These are phyloP conservation scores for Labeo calbasu DNA, from an alignment of 2,797 vertebrate species.

Conservation along the genomic window DNA sequence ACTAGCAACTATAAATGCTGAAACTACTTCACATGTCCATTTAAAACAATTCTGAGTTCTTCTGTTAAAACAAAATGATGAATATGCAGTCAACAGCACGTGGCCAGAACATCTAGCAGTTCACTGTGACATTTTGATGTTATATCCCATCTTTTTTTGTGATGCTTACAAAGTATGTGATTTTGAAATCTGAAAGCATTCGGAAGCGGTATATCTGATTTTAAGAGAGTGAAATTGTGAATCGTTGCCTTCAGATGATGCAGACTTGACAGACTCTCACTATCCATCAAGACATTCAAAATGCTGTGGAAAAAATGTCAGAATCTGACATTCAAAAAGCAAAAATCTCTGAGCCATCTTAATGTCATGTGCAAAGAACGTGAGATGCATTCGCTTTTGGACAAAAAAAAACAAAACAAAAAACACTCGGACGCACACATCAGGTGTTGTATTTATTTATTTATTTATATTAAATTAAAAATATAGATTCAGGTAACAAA, in stretches of 20 bases:
- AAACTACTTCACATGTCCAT: neutral
- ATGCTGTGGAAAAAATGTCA: constrained; percentile 29
- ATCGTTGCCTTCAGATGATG: neutral
- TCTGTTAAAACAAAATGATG: neutral
- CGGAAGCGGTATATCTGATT: constrained; percentile 24
- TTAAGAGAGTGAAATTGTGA: constrained; percentile 8
- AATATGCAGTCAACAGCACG: neutral
- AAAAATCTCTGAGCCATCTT: constrained; percentile 9
- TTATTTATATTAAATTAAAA: constrained; percentile 99
- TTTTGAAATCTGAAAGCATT: constrained; percentile 35
- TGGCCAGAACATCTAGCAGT: neutral
- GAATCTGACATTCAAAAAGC: constrained; percentile 40
- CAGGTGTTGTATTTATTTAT: constrained; percentile 91
- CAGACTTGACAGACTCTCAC: neutral
- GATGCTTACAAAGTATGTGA: constrained; percentile 5
- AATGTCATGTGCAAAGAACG: constrained; percentile 42
- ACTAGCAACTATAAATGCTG: neutral
- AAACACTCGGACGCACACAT: constrained; percentile 35
- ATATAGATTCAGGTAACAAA: constrained; percentile 99
- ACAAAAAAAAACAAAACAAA: neutral
- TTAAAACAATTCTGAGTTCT: neutral
- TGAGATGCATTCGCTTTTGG: neutral
- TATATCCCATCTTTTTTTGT: neutral
- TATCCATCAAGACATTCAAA: constrained; percentile 36
- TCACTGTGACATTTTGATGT: constrained; percentile 26